phyloP scores from a whole-genome alignment of 2,888 invertebrate genomes.

The Ennomos fuscantarius region DNA sequence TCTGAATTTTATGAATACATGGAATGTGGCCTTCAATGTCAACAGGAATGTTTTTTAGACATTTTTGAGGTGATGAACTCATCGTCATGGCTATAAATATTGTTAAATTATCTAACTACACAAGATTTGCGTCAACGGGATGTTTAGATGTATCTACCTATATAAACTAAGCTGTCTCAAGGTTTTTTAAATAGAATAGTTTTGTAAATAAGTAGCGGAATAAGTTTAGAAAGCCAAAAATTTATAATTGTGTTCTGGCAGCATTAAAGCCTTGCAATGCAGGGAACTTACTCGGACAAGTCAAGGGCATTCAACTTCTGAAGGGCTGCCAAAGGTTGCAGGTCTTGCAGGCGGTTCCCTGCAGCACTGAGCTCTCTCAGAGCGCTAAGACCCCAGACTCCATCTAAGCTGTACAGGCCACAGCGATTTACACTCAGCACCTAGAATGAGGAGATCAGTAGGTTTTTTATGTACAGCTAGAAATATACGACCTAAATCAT shows the following conservation, averaged over 20 bases:
- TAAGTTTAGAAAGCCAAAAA: too few species aligned
- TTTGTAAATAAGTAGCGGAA: neutral
- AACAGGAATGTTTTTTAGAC: too few species aligned
- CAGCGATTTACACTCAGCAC: slow-evolving; percentile 86
- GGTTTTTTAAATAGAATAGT: too few species aligned
- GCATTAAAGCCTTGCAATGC: neutral
- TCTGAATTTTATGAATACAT: too few species aligned
- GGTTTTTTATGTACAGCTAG: neutral
- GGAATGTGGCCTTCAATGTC: too few species aligned
- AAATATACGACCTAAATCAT: too few species aligned
- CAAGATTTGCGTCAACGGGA: too few species aligned
- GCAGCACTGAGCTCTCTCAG: slow-evolving; percentile 87
- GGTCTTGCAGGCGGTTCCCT: slow-evolving; percentile 86
- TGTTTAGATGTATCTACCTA: too few species aligned
- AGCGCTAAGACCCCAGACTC: slow-evolving; percentile 86
- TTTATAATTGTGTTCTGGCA: neutral
- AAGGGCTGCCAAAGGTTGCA: slow-evolving; percentile 86
- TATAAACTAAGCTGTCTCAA: too few species aligned
- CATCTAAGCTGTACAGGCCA: slow-evolving; percentile 87
- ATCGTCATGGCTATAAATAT: too few species aligned
- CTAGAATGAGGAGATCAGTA: slow-evolving; percentile 44
- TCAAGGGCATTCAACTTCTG: slow-evolving; percentile 83
- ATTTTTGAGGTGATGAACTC: too few species aligned
- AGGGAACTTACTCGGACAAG: slow-evolving; percentile 69
- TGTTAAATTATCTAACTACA: too few species aligned